A percentile compares a stretch with the other conserved stretches of the same genome.
Conservation (phyloP, 2,888 invertebrate genomes). For the Metopia argyrocephala region DNA sequence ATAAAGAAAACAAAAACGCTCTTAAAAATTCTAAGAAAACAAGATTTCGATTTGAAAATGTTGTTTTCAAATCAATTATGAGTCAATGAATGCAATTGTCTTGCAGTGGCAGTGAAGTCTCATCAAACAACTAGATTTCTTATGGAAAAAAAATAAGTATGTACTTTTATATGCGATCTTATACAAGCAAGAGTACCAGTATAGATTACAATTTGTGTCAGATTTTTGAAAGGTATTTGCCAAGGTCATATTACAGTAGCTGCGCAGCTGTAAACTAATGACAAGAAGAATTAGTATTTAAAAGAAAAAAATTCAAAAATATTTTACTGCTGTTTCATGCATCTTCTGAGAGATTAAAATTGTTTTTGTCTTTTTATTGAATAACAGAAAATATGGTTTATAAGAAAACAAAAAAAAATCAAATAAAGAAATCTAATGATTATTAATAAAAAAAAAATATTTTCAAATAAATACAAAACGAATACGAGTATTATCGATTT, state of each 20-base stretch:
- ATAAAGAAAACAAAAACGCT: background rate
- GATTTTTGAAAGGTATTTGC: constrained; percentile 54
- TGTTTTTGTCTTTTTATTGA: too few species aligned
- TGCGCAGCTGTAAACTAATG: background rate
- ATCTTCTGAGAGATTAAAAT: too few species aligned
- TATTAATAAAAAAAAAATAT: too few species aligned
- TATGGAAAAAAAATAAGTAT: too few species aligned
- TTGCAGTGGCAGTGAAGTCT: too few species aligned
- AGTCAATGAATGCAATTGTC: too few species aligned
- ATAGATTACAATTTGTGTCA: background rate
- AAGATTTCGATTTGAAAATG: background rate
- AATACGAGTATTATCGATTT: constrained; percentile 10
- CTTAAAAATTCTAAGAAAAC: background rate
- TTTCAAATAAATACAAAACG: constrained; percentile 1
- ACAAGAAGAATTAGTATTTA: background rate
- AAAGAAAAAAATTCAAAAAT: background rate
- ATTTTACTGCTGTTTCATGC: background rate
- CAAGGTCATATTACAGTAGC: constrained; percentile 41
- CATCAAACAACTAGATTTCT: too few species aligned
- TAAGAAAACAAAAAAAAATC: background rate
- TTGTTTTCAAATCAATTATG: too few species aligned
- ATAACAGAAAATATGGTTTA: too few species aligned
- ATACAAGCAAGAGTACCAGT: too few species aligned
- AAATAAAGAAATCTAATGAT: too few species aligned
- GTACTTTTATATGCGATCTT: too few species aligned